Base-by-base conservation (phyloP, 1,140 invertebrate species). In the Aphis gossypii region DNA sequence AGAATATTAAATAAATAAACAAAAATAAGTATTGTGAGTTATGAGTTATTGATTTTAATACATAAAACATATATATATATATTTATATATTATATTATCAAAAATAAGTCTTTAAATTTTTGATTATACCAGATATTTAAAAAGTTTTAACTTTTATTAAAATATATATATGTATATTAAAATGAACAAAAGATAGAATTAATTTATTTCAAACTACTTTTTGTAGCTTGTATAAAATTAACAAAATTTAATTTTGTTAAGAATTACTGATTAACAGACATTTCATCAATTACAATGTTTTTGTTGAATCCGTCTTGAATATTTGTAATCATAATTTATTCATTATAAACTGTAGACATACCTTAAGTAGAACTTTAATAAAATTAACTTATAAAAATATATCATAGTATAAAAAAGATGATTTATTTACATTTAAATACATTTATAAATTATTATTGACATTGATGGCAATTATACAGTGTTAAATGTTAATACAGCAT, bases 401-500 rank as follows among this genome's bases (percentile, higher is more conserved):
- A 9, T 23, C 8, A 38, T 89, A 89, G 48, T 56, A 56, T 89
- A 89, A 35, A 48, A 89, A 54, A 48, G 44, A 87, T 6, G 21
- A 87, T 54, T 56, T 90, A 90, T 90, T 90, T 90, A 90, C 88
- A 89, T 8, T 38, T 54, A 56, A 38, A 56, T 54, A 87, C 86
- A 48, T 90, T 90, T 30, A 88, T 48, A 88, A 51, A 88, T 51
- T 21, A 35, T n/a, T 56, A 89, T 54, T 56, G 51, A 56, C 11
- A 56, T 56, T n/a, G 60, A 92, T 82, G 60, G 60, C 90, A n/a
- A 82, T 68, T 44, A 44, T 18, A 91, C 38, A 84, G 82, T 56
- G n/a, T 35, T 44, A 35, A 89, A 76, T 87, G 11, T 89, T 95
- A 98, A 95, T 98, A 98, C 89, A 98, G 95, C 97, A 98, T 98